phyloP scores from a whole-genome alignment of 1,140 invertebrate genomes.

The Homarus americanus region DNA sequence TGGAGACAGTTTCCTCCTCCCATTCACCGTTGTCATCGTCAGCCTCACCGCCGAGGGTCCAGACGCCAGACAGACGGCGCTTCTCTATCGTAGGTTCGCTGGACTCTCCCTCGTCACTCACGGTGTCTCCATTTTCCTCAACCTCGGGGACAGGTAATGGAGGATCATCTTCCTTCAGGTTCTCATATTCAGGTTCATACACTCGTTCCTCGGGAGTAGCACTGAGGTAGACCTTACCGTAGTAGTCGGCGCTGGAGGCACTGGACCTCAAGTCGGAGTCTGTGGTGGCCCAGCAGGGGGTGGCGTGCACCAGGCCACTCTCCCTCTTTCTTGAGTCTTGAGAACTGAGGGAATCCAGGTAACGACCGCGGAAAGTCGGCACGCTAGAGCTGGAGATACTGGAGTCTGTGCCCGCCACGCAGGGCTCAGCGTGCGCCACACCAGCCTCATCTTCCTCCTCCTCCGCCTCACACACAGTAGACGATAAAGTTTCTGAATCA shows the following conservation, averaged over 20 bases:
- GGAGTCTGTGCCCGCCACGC: constrained; percentile 27
- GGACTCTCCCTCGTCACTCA: neutral
- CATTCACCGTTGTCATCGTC: constrained; percentile 24
- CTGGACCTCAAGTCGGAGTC: constrained; percentile 50
- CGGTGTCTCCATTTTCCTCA: too few species aligned
- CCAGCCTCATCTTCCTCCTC: neutral
- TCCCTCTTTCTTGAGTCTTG: neutral
- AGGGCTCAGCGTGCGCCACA: constrained; percentile 31
- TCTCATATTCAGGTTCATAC: constrained; percentile 41
- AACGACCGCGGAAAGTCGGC: neutral
- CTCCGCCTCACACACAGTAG: neutral
- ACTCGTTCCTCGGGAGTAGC: neutral
- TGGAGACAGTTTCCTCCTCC: constrained; percentile 16
- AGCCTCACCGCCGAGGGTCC: constrained; percentile 16
- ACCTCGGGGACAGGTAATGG: neutral
- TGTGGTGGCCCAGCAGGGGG: constrained; percentile 61
- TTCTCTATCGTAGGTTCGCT: neutral
- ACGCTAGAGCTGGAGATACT: constrained; percentile 15
- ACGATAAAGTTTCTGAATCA: neutral
- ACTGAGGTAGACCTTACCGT: constrained; percentile 39
- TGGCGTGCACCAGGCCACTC: constrained; percentile 45
- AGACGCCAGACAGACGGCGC: constrained; percentile 32
- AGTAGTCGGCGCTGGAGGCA: constrained; percentile 42
- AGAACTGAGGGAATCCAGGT: neutral
- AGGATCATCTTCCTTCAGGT: neutral